phyloP scores from a whole-genome alignment of 2,113 vertebrate species.

The Cichladusa arquata region DNA sequence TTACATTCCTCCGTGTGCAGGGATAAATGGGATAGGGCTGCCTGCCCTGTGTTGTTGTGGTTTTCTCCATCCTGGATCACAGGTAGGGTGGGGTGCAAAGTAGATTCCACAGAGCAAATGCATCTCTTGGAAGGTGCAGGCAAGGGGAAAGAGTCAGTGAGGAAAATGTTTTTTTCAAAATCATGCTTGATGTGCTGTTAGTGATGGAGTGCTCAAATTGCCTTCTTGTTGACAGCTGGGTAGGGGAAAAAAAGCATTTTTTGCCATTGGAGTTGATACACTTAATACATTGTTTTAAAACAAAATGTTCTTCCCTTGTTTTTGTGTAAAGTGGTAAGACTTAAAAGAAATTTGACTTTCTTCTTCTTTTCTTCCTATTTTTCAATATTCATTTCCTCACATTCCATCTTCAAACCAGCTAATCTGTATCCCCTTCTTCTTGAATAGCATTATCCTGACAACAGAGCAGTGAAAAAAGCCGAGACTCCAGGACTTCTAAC shows the following conservation, averaged over 20 bases:
- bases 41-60: background rate
- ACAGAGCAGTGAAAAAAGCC: slow-evolving; percentile 29
- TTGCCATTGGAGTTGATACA: background rate
- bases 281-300: background rate
- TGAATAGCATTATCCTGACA: slow-evolving; percentile 38
- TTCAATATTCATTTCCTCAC: background rate
- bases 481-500: slow-evolving; percentile 36
- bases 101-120: background rate
- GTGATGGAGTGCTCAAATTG: background rate
- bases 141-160: background rate
- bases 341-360: background rate
- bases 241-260: background rate
- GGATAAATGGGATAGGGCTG: background rate
- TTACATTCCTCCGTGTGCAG: background rate
- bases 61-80: background rate
- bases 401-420: background rate
- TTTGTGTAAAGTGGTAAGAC: background rate
- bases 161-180: background rate
- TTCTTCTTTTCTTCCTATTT: background rate
- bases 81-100: background rate
- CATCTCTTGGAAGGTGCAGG: background rate
- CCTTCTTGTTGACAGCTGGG: background rate
- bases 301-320: background rate
- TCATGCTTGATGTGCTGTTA: background rate
- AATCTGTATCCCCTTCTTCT: slow-evolving; percentile 33